These are phyloP conservation scores for Rhagologus leucostigma DNA, from an alignment of 2,113 vertebrate species.

Conservation along the genomic window DNA sequence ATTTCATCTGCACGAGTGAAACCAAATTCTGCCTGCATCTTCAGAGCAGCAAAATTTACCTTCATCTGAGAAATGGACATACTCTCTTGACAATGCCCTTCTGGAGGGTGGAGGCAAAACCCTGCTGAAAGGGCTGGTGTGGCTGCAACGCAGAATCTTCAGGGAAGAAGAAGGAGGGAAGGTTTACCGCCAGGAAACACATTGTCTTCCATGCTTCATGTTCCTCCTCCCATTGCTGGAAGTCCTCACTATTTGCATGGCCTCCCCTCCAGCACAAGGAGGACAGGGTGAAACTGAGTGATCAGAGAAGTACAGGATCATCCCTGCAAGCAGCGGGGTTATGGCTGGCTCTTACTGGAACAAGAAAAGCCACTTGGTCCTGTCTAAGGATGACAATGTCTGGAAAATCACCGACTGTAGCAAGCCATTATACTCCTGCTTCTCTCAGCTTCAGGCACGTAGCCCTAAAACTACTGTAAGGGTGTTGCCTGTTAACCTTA, in stretches of 20 bases:
- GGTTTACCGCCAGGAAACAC: not conserved
- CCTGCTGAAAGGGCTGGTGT: not conserved
- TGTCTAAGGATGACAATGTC: not conserved
- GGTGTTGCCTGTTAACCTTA: not conserved
- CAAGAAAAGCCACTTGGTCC: not conserved
- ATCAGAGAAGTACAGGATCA: not conserved
- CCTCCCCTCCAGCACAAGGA: not conserved
- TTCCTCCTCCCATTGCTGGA: not conserved
- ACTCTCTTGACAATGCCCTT: fast-evolving
- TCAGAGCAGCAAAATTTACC: not conserved
- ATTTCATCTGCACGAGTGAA: not conserved
- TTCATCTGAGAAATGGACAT: not conserved
- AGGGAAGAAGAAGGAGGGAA: not conserved
- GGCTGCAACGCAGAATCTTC: not conserved
- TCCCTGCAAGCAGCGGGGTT: not conserved
- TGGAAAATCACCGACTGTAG: not conserved
- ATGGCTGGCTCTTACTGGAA: not conserved
- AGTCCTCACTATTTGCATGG: not conserved
- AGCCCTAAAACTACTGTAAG: not conserved
- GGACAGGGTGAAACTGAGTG: not conserved
- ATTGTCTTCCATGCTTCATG: not conserved
- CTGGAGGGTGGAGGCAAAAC: not conserved
- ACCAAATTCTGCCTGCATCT: not conserved
- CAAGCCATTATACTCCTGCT: not conserved
- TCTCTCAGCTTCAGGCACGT: not conserved